Percentiles rank a stretch among this genome's conserved stretches.
phyloP scores from a whole-genome alignment of 2,888 invertebrate genomes.

The Cheilosia grossa region DNA sequence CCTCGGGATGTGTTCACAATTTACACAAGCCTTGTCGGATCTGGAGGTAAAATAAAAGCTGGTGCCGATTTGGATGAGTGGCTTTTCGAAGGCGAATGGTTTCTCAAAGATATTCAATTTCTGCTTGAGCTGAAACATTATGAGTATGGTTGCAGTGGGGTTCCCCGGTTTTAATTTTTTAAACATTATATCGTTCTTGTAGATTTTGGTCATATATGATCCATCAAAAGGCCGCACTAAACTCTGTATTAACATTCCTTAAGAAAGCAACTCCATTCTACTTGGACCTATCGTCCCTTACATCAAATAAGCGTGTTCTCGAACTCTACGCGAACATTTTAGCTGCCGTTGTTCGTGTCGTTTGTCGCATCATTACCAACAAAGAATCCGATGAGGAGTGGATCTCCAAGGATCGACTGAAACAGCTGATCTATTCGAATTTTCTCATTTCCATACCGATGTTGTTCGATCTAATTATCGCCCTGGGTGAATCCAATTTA shows the following conservation, averaged over 20 bases:
- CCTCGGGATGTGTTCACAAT: slow-evolving; percentile 76
- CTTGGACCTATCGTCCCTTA: slow-evolving; percentile 84
- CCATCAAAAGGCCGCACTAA: slow-evolving; percentile 86
- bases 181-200: slow-evolving; percentile 56
- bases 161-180: background rate
- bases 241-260: slow-evolving; percentile 88
- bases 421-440: slow-evolving; percentile 89
- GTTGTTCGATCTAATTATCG: slow-evolving; percentile 90
- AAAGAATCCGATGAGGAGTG: slow-evolving; percentile 89
- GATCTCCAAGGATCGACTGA: slow-evolving; percentile 87
- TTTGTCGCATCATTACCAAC: slow-evolving; percentile 90
- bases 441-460: slow-evolving; percentile 93
- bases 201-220: slow-evolving; percentile 90
- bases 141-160: slow-evolving; percentile 80
- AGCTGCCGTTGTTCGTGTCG: slow-evolving; percentile 87
- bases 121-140: slow-evolving; percentile 87
- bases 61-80: slow-evolving; percentile 87
- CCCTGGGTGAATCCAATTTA: slow-evolving; percentile 88
- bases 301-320: slow-evolving; percentile 83
- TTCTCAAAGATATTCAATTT: slow-evolving; percentile 88
- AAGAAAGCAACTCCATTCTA: slow-evolving; percentile 90
- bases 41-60: slow-evolving; percentile 83
- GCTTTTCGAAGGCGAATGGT: slow-evolving; percentile 86
- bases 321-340: slow-evolving; percentile 86
- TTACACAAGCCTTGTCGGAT: slow-evolving; percentile 78